phyloP scores from a whole-genome alignment of 2,888 invertebrate species.

The Hypena proboscidalis region DNA sequence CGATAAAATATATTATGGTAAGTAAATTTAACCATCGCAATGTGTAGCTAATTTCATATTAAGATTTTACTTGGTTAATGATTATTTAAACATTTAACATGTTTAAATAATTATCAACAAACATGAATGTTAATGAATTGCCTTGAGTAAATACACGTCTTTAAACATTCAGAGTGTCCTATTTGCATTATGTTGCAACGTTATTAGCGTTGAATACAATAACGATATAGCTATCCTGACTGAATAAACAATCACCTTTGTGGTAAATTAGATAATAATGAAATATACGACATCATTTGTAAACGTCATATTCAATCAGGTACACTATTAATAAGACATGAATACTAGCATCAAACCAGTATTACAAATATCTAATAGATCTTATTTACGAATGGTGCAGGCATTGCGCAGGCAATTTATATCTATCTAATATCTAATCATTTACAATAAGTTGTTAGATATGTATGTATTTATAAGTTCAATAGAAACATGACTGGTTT shows the following conservation, averaged over 20 bases:
- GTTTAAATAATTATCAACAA: no score
- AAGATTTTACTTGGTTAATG: no score
- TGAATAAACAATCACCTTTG: slow-evolving; percentile 35
- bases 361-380: slow-evolving; percentile 41
- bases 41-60: no score
- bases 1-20: no score
- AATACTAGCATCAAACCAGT: slow-evolving; percentile 36
- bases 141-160: no score
- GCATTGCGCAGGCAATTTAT: slow-evolving; percentile 43
- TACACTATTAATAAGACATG: slow-evolving; percentile 49
- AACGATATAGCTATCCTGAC: slow-evolving; percentile 11
- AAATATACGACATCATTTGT: slow-evolving; percentile 49
- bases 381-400: slow-evolving; percentile 34
- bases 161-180: no score
- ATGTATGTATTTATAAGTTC: slow-evolving; percentile 36
- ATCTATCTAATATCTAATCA: slow-evolving; percentile 40
- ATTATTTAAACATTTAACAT: no score
- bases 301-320: slow-evolving; percentile 55
- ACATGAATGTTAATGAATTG: no score
- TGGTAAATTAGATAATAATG: slow-evolving; percentile 38
- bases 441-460: slow-evolving; percentile 42
- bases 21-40: no score
- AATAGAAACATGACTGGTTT: slow-evolving; percentile 62
- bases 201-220: slow-evolving; percentile 20
- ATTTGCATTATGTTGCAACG: slow-evolving; percentile 18